Conservation (phyloP, 2,797 vertebrate species). For the Megaceryle alcyon region DNA sequence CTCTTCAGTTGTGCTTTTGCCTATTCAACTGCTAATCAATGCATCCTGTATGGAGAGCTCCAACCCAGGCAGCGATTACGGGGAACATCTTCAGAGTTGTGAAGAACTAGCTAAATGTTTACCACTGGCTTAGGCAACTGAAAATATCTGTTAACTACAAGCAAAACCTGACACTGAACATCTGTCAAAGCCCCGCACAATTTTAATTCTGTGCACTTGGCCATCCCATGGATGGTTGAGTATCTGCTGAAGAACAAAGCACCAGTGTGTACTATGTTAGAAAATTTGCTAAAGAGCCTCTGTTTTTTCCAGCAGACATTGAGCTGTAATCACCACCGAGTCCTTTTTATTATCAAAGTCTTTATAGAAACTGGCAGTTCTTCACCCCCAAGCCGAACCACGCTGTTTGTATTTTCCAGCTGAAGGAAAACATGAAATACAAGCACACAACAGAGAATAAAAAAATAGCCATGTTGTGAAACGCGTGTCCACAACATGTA, state of each 20-base stretch:
- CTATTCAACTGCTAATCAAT: not conserved
- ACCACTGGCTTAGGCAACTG: not conserved
- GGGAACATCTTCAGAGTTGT: not conserved
- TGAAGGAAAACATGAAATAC: constrained; percentile 75
- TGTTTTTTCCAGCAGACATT: constrained; percentile 17
- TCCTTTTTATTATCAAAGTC: constrained; percentile 71
- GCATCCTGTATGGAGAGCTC: not conserved
- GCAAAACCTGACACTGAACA: not conserved
- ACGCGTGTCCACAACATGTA: constrained; percentile 63
- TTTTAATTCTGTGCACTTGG: not conserved
- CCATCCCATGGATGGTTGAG: not conserved
- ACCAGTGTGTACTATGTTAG: not conserved
- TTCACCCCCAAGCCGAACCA: constrained; percentile 75
- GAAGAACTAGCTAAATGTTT: not conserved
- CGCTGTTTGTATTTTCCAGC: constrained; percentile 76
- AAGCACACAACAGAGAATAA: constrained; percentile 71
- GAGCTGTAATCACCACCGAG: constrained; percentile 70
- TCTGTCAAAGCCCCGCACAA: not conserved
- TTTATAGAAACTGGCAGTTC: constrained; percentile 77
- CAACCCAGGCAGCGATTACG: not conserved
- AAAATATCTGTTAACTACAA: not conserved
- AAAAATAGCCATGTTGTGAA: constrained; percentile 69
- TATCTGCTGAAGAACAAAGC: constrained; percentile 41
- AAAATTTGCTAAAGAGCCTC: constrained; percentile 28
- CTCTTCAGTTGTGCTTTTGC: not conserved